Percentiles rank a stretch among this genome's conserved stretches.
Conservation (phyloP, 1,140 invertebrate genomes). For the Calephelis nemesis region DNA sequence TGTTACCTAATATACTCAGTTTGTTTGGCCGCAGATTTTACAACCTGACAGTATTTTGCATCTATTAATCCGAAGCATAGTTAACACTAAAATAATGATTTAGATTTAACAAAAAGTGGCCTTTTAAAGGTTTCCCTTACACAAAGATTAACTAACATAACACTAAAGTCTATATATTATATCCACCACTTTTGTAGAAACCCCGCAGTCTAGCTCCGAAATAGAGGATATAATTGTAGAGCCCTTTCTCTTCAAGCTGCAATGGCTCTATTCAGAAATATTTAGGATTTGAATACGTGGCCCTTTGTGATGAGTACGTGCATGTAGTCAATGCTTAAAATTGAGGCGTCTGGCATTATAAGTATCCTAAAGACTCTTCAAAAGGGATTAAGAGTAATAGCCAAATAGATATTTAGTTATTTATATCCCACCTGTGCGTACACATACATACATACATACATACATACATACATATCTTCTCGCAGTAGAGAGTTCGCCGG, state of each 20-base stretch:
- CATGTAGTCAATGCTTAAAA: no score
- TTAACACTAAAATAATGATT: no score
- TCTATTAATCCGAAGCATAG: no score
- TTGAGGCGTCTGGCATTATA: neutral
- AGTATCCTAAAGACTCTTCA: neutral
- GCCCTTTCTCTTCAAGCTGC: constrained; percentile 27
- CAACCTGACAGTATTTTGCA: no score
- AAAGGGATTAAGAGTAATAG: neutral
- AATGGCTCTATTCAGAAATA: constrained; percentile 27
- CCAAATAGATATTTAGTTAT: neutral
- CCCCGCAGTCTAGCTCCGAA: constrained; percentile 30
- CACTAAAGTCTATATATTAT: no score
- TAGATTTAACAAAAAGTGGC: no score
- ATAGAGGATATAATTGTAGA: constrained; percentile 31
- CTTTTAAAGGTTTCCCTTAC: no score
- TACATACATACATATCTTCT: no score
- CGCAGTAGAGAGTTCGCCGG: no score
- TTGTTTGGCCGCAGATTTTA: no score
- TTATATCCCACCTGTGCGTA: neutral
- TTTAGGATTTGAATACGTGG: constrained; percentile 31
- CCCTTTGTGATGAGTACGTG: constrained; percentile 32
- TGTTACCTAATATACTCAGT: no score
- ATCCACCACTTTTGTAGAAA: constrained; percentile 20
- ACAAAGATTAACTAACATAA: no score
- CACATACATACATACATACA: neutral